A percentile compares a stretch with the other conserved stretches of the same genome.
Evolutionary conservation across 2,113 vertebrate species (phyloP).

Genomic region (Oryzias curvinotus): DNA sequence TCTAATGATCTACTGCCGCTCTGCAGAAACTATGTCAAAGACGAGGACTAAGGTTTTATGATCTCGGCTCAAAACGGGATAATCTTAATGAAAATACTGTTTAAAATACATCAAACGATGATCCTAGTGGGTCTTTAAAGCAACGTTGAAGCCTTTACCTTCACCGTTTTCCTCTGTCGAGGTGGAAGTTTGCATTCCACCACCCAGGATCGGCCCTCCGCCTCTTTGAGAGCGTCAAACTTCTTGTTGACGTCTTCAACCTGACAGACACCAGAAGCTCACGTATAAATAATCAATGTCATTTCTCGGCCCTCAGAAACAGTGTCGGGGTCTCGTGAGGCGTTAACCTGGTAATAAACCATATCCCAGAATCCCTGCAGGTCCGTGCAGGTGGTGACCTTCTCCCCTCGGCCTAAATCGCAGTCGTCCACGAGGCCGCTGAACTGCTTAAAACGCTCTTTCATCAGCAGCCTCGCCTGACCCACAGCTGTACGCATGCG

Average conservation of each 20-base stretch:
- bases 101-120: too few species aligned
- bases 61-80: too few species aligned
- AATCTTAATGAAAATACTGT: too few species aligned
- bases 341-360: conserved; percentile 78
- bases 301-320: neutral
- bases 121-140: too few species aligned
- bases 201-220: conserved; percentile 82
- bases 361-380: conserved; percentile 99
- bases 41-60: too few species aligned
- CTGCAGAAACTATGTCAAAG: too few species aligned
- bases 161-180: conserved; percentile 69
- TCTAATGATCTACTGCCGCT: too few species aligned
- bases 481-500: conserved; percentile 85
- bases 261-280: conserved; percentile 56
- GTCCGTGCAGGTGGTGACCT: conserved; percentile 87
- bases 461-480: conserved; percentile 89
- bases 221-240: conserved; percentile 83
- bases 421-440: conserved; percentile 90
- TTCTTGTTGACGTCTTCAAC: conserved; percentile 89
- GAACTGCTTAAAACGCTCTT: conserved; percentile 92
- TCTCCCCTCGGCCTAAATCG: conserved; percentile 86
- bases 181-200: conserved; percentile 60
- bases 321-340: too few species aligned
- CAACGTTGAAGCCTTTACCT: conserved; percentile 67
- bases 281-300: neutral